Evolutionary conservation across 30 jellyfish, hydroid and myxozoan genomes (phyloP).

Genomic region (Phacellophora camtschatica): DNA sequence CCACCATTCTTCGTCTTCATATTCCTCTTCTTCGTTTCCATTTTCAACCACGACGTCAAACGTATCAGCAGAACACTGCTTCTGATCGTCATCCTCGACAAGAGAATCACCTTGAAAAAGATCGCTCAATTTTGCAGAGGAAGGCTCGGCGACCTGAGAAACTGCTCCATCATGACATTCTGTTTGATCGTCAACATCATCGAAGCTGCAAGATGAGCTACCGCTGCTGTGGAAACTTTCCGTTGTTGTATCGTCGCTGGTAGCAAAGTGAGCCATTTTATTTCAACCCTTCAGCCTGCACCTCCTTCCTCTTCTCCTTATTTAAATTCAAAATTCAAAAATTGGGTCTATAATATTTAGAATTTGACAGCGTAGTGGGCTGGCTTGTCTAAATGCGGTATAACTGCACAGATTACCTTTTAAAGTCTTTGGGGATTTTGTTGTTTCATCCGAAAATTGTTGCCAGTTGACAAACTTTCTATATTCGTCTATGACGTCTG

Average conservation of each 20-base stretch:
- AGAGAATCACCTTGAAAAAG: not conserved
- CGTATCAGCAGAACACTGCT: too few relatives aligned
- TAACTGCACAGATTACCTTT: too few relatives aligned
- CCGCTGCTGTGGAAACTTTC: not conserved
- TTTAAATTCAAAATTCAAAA: too few relatives aligned
- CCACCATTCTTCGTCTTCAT: constrained; percentile 2
- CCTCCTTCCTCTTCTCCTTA: too few relatives aligned
- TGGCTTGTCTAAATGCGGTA: too few relatives aligned
- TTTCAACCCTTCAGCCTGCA: not conserved
- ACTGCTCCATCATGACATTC: too few relatives aligned
- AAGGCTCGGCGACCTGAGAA: too few relatives aligned
- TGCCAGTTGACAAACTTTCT: not conserved
- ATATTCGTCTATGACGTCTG: constrained; percentile 30
- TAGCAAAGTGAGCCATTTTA: not conserved
- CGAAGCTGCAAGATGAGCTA: not conserved
- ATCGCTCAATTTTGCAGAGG: not conserved
- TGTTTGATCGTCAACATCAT: not conserved
- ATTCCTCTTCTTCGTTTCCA: too few relatives aligned
- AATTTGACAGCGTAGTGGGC: too few relatives aligned
- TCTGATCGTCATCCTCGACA: not conserved
- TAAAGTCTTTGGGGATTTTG: too few relatives aligned
- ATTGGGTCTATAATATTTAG: too few relatives aligned
- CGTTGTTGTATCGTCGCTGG: not conserved
- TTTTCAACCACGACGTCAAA: too few relatives aligned
- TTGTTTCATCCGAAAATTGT: not conserved